Conservation (phyloP, 1,140 invertebrate genomes). For the Araneus ventricosus region DNA sequence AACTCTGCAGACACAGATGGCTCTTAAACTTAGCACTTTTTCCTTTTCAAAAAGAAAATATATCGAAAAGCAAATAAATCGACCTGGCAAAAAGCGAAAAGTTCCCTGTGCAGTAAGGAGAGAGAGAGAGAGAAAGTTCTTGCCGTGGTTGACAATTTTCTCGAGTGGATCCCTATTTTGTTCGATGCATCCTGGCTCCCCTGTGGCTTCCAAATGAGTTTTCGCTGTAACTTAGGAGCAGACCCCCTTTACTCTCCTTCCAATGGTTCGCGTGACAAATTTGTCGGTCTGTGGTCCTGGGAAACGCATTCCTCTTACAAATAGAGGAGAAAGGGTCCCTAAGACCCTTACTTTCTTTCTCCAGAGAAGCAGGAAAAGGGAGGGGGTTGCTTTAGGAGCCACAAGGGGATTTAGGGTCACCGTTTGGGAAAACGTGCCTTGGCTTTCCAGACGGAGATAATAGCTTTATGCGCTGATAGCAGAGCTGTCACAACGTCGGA, state of each 20-base stretch:
- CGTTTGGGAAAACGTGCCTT: conserved; percentile 52
- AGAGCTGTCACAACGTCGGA: conserved; percentile 39
- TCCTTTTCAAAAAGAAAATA: conserved; percentile 36
- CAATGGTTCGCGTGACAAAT: conserved; percentile 63
- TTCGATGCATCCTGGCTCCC: conserved; percentile 23
- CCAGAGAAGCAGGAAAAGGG: not conserved
- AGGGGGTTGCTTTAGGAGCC: conserved; percentile 48
- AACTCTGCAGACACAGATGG: conserved; percentile 48
- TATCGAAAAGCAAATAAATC: conserved; percentile 66
- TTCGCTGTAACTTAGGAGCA: conserved; percentile 66
- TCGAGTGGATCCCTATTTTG: conserved; percentile 56
- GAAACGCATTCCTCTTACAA: conserved; percentile 60
- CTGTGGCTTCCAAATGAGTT: conserved; percentile 58
- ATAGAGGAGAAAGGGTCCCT: conserved; percentile 42
- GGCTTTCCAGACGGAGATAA: conserved; percentile 49
- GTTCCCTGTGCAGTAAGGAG: not conserved
- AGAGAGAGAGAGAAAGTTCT: conserved; percentile 22
- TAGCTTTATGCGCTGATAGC: conserved; percentile 68
- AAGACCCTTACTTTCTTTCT: conserved; percentile 39
- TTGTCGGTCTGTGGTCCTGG: conserved; percentile 64
- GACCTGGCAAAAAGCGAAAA: conserved; percentile 45
- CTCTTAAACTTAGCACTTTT: conserved; percentile 64
- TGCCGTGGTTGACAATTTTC: conserved; percentile 64
- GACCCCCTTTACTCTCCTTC: conserved; percentile 15
- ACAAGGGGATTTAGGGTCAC: conserved; percentile 65